Base-by-base conservation (phyloP, 2,113 vertebrate species). In the Pseudonaja textilis region DNA sequence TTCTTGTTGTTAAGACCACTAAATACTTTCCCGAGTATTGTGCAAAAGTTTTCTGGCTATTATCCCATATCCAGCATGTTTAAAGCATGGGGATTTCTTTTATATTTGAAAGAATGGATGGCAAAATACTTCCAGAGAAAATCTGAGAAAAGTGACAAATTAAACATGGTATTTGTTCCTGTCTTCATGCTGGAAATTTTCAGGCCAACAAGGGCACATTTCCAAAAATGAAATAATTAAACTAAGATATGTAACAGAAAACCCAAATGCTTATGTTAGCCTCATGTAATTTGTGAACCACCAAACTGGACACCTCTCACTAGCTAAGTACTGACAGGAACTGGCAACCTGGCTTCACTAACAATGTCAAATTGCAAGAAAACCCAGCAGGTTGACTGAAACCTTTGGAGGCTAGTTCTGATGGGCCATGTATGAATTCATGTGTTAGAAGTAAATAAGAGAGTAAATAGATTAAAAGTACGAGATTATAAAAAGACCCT, bases 11-110 rank as follows among this genome's bases (percentile, higher is more conserved):
- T 95, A 22, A 94, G 92, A 93, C 95, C 29, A 93, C 93, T 25
- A 91, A 45, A 95, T 26, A 95, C 90, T 97, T 96, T 96, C 96
- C 96, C 97, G 95, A 96, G 95, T 91, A 94, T 97, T 96, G 97
- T 97, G 95, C 93, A 96, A 97, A 96, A 95, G 86, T 91, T 89
- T 89, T 92, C 94, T 50, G 87, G 88, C 81, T 96, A 88, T 95
- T 95, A 95, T 92, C 90, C 93, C 89, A 93, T 94, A 95, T 95
- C 95, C 96, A 96, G 94, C 94, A 96, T 96, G 95, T 96, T 96
- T 95, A 95, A 96, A 95, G 96, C 95, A 94, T 94, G 90, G 90
- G 94, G 96, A 94, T 93, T 86, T 94, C 95, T 96, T 96, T 96
- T 95, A 64, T 25, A 85, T 92, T 81, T 95, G 74, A 22, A 81